Base-by-base conservation (phyloP, 2,888 invertebrate species). In the Galerucella pusilla region DNA sequence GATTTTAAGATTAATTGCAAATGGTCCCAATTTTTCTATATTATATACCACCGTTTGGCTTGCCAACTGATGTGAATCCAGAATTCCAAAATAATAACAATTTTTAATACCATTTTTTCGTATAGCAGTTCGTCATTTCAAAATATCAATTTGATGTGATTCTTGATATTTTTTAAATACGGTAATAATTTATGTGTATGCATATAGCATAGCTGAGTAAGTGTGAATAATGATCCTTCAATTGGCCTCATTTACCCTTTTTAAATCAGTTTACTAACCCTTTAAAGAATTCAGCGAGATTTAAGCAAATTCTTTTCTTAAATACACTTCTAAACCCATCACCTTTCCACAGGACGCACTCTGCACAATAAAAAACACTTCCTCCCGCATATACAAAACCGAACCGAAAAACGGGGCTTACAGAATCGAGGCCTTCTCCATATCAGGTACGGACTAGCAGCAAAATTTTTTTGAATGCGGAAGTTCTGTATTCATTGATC, bases 321-420 rank as follows among this genome's bases (percentile, higher is more conserved):
- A 60, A 65, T 46, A 65, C 64, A 65, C 64, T 72, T 59, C 72
- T 72, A 66, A 66, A 60, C 45, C 72, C 66, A 60, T 20, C 60
- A 66, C 72, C 35, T 45, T 65, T 67, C 14, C 35, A 54, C 63
- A 45, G 20, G 72, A 28, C 72, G 35, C 46, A 65, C 66, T 59
- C 60, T 60, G 59, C 60, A 67, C 72, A 72, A 72, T 72, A 72
- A 72, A 72, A 72, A 72, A 72, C 66, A 66, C 60, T 63, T 46
- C 64, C 66, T 59, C 66, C 25, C 35, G 49, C 66, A 72, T 72
- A 72, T 60, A 72, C 72, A 72, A 72, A 72, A 72, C 72, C 46
- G 49, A 57, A 72, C 66, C 35, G 72, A 65, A 65, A 65, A 65
- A 7, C 16, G 64, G 28, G 25, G 63, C n/a, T 63, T 71, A 52